phyloP scores from a whole-genome alignment of 2,113 vertebrate genomes.

The Lophochroa leadbeateri region DNA sequence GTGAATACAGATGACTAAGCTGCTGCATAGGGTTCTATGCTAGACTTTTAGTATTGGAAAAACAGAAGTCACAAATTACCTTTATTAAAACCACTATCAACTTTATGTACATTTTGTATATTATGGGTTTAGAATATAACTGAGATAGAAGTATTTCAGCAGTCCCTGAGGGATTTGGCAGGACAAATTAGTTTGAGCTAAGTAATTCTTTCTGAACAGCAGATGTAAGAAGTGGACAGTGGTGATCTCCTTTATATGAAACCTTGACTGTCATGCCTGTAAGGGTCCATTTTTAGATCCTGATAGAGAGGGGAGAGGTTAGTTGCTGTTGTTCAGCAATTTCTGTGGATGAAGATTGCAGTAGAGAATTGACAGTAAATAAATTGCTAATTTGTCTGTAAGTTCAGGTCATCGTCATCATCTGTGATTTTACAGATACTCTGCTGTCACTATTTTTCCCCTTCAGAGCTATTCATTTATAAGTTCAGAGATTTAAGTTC shows the following conservation, averaged over 20 bases:
- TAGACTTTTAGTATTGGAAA: neutral
- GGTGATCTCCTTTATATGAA: neutral
- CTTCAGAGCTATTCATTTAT: neutral
- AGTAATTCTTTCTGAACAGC: neutral
- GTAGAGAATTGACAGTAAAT: neutral
- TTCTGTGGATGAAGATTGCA: neutral
- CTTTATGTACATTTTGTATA: neutral
- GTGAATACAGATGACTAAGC: neutral
- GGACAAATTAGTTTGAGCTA: neutral
- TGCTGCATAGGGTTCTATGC: neutral
- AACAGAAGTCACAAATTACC: neutral
- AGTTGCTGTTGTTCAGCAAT: neutral
- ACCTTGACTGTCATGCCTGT: neutral
- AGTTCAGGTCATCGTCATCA: neutral
- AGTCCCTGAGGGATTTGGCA: neutral
- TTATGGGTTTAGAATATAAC: neutral
- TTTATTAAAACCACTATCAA: neutral
- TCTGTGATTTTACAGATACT: neutral
- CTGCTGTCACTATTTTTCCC: neutral
- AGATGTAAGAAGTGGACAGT: neutral
- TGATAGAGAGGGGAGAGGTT: neutral
- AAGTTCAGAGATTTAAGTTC: constrained; percentile 42
- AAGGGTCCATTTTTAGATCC: neutral
- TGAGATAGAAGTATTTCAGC: neutral
- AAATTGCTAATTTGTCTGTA: neutral